Base-by-base conservation (phyloP, 2,888 invertebrate species). In the Diachrysia chrysitis region DNA sequence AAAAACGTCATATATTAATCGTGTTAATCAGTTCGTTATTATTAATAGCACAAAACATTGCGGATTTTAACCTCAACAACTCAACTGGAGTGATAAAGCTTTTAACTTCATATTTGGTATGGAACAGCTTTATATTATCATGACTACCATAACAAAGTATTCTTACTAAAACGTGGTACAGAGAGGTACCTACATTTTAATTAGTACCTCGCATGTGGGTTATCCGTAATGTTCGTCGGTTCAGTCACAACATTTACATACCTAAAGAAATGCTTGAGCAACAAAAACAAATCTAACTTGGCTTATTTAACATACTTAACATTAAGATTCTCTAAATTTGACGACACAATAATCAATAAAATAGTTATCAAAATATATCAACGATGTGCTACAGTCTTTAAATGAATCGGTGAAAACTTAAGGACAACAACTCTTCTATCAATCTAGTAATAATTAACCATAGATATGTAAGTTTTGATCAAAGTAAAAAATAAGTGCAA, bases 311-410 rank as follows among this genome's bases (percentile, higher is more conserved):
- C 74, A 64, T 81, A 85, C 84, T 81, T 85, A 83, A 61, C 78
- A 74, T 83, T 83, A 84, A 80, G 63, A 66, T 81, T 83, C 16
- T 85, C 74, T 82, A 81, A 85, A 81, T 73, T 76, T 77, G 71
- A 77, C 60, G 66, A 69, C 66, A 82, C 78, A 78, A 80, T 82
- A 82, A 79, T 84, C 78, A 79, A 81, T 84, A 85, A 74, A 85
- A 84, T 81, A 81, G 87, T 81, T 89, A 90, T 88, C 87, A 91
- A 87, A 91, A 89, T 90, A 89, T 91, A 90, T 91, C 89, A 84
- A 89, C 87, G 85, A 86, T 76, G 92, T 91, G 92, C 48, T 51
- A 51, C 92, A 92, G 90, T 92, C 92, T 93, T 92, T 73, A 89
- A 91, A 88, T 78, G 75, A 88, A 89, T 85, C 77, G 81, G 83